Base-by-base conservation (phyloP, 1,140 invertebrate species). In the Cylas formicarius region DNA sequence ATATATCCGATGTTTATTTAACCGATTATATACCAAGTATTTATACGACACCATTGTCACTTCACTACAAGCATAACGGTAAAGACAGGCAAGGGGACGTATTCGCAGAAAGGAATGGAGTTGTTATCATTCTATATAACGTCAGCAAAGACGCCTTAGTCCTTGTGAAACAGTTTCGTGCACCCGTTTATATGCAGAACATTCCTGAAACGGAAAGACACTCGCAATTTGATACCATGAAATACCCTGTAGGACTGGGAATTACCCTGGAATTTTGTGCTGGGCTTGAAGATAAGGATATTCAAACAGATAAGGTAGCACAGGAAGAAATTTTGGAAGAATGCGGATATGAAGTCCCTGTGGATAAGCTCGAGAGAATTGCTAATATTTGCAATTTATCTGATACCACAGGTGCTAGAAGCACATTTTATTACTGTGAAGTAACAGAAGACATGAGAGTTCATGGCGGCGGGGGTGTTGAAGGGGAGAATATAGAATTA, bases 231-330 rank as follows among this genome's bases (percentile, higher is more conserved):
- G 83, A 93, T 56, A 70, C 78, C 3, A 54, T 63, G 4, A 79
- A 84, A 54, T 88, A 84, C 65, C 84, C 86, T 9, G 72, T 79
- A 1, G 67, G 67, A 0, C 52, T 81, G 4, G 93, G 90, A 0
- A 57, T 95, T 4, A 85, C 91, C 0, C 63, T 94, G 35, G 94
- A 98, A 69, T 74, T 96, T 35, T 98, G 94, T 72, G 93, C 92
- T 20, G 94, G 93, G 5, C 87, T 97, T 42, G 78, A 95, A 20
- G 93, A 97, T 64, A 96, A 96, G 63, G 66, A 83, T 27, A 78
- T 79, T 40, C 60, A 80, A 24, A 62, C 86, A 24, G 72, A 72
- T 27, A 80, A 93, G 64, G 92, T 91, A 49, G 90, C 90, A 0
- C 73, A 74, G 36, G 84, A 89, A 52, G 94, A 98, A 67, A 74